Evolutionary conservation across 2,113 vertebrate genomes (phyloP).

Genomic region (Bubo bubo): DNA sequence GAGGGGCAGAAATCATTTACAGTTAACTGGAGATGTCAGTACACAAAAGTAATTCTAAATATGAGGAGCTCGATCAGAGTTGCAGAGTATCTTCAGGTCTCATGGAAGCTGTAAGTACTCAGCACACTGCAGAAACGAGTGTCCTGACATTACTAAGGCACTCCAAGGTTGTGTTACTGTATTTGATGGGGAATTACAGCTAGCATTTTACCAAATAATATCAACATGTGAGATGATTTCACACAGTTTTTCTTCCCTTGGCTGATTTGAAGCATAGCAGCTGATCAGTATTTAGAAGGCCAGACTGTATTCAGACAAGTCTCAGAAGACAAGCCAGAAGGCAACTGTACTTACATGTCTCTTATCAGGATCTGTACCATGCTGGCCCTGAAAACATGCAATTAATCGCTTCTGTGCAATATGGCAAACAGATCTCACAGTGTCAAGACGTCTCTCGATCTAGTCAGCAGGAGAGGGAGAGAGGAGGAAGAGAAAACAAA

Average conservation of each 20-base stretch:
- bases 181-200: background rate
- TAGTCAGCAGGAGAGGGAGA: constrained; percentile 8
- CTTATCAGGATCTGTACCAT: constrained; percentile 89
- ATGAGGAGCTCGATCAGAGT: background rate
- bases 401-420: constrained; percentile 90
- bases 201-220: background rate
- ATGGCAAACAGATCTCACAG: constrained; percentile 90
- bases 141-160: background rate
- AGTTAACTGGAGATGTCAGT: background rate
- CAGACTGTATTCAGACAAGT: background rate
- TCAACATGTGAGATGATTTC: background rate
- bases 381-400: constrained; percentile 91
- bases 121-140: rapidly evolving
- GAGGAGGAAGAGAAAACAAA: background rate
- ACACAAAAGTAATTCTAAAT: background rate
- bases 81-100: background rate
- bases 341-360: constrained; percentile 84
- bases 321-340: background rate
- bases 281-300: background rate
- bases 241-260: background rate
- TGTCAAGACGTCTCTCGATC: constrained; percentile 94
- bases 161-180: background rate
- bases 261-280: background rate
- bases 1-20: background rate
- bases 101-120: background rate